These are phyloP conservation scores for Allophyes oxyacanthae DNA, from an alignment of 2,888 invertebrate genomes.

Conservation along the genomic window DNA sequence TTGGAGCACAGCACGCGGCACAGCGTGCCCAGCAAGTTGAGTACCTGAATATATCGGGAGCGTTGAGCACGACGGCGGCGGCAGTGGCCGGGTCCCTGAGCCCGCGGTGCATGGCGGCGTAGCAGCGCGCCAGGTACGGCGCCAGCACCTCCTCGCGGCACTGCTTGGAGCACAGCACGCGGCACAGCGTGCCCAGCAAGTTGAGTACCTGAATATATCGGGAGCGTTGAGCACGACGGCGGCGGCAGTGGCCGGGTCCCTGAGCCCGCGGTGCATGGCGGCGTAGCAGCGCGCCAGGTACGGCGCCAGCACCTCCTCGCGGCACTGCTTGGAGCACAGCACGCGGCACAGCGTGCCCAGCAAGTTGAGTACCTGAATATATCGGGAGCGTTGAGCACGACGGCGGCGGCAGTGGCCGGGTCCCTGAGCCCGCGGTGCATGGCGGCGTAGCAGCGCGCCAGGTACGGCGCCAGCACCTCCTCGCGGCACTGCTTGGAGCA, in stretches of 20 bases:
- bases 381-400: conserved; percentile 95
- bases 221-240: conserved; percentile 96
- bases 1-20: conserved; percentile 21
- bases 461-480: no score
- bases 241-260: conserved; percentile 92
- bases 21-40: no score
- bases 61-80: conserved; percentile 96
- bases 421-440: conserved; percentile 74
- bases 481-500: conserved; percentile 94
- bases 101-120: no score
- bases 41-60: conserved; percentile 94
- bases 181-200: no score
- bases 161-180: conserved; percentile 21
- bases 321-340: conserved; percentile 14
- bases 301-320: conserved; percentile 95
- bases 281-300: conserved; percentile 98
- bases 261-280: conserved; percentile 96
- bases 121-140: no score
- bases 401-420: conserved; percentile 93
- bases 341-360: no score
- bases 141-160: no score
- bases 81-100: conserved; percentile 91
- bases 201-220: conserved; percentile 93
- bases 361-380: conserved; percentile 91
- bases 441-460: no score